Evolutionary conservation across 2,113 vertebrate genomes (phyloP).

Genomic region (Actenoides hombroni): DNA sequence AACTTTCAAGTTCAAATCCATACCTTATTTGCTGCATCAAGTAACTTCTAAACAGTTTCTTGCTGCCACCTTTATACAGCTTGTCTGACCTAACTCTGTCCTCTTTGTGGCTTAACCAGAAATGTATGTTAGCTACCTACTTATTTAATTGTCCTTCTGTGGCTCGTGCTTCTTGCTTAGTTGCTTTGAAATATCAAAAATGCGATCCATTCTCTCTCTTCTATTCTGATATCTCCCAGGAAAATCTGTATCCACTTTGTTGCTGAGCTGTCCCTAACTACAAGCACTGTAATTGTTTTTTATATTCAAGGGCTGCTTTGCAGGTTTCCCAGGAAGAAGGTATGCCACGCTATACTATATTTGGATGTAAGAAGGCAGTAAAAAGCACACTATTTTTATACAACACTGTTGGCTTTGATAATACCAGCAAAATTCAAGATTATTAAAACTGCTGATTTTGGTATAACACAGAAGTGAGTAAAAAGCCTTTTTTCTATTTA

Average conservation of each 20-base stretch:
- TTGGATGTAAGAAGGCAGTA: not conserved
- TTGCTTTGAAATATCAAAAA: not conserved
- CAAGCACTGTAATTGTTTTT: not conserved
- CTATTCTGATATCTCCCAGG: not conserved
- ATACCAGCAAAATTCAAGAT: not conserved
- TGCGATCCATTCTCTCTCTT: not conserved
- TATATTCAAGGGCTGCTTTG: not conserved
- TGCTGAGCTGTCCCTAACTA: not conserved
- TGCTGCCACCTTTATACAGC: not conserved
- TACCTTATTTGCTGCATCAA: not conserved
- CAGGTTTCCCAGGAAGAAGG: not conserved
- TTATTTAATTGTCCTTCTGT: not conserved
- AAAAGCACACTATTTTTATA: not conserved
- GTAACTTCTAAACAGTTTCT: constrained; percentile 30
- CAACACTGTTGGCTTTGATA: not conserved
- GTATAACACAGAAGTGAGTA: not conserved
- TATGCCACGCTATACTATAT: not conserved
- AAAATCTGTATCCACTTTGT: not conserved
- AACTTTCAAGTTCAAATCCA: constrained; percentile 37
- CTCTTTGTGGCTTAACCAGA: not conserved
- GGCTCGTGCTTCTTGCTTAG: not conserved
- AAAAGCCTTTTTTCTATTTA: not conserved
- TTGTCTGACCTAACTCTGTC: not conserved
- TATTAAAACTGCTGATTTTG: not conserved
- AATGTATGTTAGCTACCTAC: not conserved